phyloP scores from a whole-genome alignment of 2,113 vertebrate species.

The Alosa alosa region DNA sequence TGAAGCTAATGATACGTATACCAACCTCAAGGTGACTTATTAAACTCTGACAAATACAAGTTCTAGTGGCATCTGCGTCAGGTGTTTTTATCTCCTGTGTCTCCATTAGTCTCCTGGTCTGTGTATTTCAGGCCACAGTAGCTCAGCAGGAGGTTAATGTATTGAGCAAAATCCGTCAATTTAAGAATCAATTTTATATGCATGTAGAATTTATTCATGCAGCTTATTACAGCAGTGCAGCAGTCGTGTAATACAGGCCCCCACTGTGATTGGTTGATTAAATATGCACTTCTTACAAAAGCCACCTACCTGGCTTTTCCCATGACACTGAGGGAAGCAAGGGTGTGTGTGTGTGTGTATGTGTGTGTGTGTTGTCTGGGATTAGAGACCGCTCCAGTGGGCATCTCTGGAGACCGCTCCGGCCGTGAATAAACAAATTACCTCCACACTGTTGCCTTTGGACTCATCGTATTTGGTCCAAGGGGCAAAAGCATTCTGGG shows the following conservation, averaged over 20 bases:
- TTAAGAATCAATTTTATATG: background rate
- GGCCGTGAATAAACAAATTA: background rate
- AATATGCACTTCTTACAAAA: background rate
- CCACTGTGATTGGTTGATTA: background rate
- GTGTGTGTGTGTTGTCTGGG: background rate
- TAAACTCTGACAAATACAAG: background rate
- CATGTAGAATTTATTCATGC: background rate
- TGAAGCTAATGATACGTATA: too few relatives aligned
- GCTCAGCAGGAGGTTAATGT: background rate
- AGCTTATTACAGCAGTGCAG: background rate
- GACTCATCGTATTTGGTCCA: background rate
- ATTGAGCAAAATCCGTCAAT: background rate
- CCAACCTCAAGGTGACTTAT: background rate
- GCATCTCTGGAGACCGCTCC: background rate
- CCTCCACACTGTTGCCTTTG: background rate
- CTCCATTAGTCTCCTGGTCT: background rate
- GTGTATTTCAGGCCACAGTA: background rate
- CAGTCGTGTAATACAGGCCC: background rate
- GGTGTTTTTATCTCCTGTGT: background rate
- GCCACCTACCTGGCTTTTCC: background rate
- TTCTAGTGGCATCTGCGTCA: background rate
- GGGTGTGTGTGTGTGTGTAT: background rate
- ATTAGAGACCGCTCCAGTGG: background rate
- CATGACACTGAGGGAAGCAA: background rate
- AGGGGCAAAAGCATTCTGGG: background rate